These are phyloP conservation scores for Aethina tumida DNA, from an alignment of 1,140 invertebrate species.

Conservation along the genomic window DNA sequence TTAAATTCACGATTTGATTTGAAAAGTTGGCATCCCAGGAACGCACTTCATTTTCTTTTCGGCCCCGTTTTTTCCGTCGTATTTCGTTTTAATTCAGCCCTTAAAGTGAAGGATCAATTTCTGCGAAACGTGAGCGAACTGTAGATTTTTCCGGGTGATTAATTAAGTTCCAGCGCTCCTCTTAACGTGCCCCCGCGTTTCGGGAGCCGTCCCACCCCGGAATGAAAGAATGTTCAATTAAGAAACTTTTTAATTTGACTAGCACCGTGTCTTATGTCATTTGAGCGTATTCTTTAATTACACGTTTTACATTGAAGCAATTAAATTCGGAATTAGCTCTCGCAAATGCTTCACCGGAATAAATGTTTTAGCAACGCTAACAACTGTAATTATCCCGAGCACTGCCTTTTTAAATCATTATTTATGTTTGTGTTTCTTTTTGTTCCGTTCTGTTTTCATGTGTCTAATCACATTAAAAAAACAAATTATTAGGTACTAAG, in stretches of 20 bases:
- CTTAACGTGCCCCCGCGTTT: conserved; percentile 7
- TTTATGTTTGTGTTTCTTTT: no score
- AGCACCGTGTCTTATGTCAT: conserved; percentile 1
- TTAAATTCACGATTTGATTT: background rate
- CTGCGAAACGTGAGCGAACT: conserved; percentile 6
- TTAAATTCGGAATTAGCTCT: conserved; percentile 9
- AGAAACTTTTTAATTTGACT: conserved; percentile 18
- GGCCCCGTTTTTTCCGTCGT: background rate
- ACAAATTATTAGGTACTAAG: no score
- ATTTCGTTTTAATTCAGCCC: background rate
- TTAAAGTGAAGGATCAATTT: conserved; percentile 9
- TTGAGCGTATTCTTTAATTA: conserved; percentile 9
- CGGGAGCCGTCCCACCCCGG: conserved; percentile 2
- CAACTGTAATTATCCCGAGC: no score
- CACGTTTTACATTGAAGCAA: conserved; percentile 8
- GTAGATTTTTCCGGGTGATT: conserved; percentile 11
- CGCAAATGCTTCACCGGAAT: no score
- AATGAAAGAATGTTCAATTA: conserved; percentile 19
- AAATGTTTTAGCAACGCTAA: no score
- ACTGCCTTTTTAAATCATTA: no score
- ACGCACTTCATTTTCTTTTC: background rate
- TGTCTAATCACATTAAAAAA: no score
- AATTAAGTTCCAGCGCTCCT: conserved; percentile 9
- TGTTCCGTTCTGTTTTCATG: no score
- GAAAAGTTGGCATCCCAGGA: background rate